Percentiles rank a stretch among this genome's conserved stretches.
Evolutionary conservation across 2,113 vertebrate species (phyloP).

Genomic region (Chloropsis hardwickii): DNA sequence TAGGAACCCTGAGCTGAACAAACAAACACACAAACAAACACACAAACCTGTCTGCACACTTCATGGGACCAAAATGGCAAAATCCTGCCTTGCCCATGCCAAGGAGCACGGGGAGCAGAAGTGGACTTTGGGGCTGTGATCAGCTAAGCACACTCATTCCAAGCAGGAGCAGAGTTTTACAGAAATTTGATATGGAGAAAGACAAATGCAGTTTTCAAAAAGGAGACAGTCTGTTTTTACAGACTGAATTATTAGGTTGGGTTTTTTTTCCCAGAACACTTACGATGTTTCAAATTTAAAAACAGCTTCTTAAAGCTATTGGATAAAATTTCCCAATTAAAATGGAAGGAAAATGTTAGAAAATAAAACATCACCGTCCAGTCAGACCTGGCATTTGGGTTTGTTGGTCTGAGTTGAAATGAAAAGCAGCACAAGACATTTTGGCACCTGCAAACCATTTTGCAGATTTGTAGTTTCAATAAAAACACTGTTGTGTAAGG

Average conservation of each 20-base stretch:
- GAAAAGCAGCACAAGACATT: background rate
- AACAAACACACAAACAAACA: background rate
- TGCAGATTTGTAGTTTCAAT: constrained; percentile 35
- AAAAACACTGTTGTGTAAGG: background rate
- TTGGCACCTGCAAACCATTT: background rate
- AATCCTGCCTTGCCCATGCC: background rate
- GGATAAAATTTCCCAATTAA: background rate
- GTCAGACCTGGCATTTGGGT: background rate
- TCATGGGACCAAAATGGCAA: background rate
- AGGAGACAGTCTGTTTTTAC: background rate
- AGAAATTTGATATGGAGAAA: background rate
- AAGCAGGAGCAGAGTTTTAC: background rate
- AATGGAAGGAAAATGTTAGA: background rate
- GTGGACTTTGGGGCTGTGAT: background rate
- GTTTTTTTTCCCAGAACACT: background rate
- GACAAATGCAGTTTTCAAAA: background rate
- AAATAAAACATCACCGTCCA: background rate
- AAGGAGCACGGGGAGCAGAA: background rate
- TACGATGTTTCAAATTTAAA: background rate
- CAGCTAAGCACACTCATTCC: background rate
- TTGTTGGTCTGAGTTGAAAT: background rate
- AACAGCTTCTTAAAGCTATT: background rate
- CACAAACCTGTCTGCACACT: background rate
- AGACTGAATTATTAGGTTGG: background rate
- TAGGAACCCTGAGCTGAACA: background rate